phyloP scores from a whole-genome alignment of 2,797 vertebrate species.

The Pempheris klunzingeri region DNA sequence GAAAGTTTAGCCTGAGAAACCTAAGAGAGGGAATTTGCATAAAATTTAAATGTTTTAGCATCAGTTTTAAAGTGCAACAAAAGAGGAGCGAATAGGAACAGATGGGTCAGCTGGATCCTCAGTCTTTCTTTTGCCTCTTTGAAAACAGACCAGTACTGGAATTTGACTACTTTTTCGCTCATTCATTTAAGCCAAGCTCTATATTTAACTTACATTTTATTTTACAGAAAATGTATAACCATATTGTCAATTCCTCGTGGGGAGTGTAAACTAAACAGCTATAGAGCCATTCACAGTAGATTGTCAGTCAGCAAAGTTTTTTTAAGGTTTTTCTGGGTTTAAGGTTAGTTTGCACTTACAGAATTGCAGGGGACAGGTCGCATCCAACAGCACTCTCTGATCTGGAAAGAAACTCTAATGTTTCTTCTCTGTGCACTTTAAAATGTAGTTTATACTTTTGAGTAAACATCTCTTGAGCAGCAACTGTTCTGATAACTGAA shows the following conservation, averaged over 20 bases:
- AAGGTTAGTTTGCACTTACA: not conserved
- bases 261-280: not conserved
- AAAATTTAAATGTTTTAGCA: not conserved
- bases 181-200: not conserved
- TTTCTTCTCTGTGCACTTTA: not conserved
- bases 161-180: not conserved
- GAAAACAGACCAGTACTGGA: not conserved
- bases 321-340: not conserved
- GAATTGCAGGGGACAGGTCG: not conserved
- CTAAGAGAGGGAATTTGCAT: not conserved
- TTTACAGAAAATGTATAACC: not conserved
- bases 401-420: not conserved
- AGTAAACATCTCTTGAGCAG: not conserved
- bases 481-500: not conserved
- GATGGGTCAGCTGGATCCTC: not conserved
- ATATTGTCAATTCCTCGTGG: not conserved
- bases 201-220: not conserved
- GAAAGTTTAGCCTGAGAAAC: slow-evolving; percentile 4
- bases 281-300: not conserved
- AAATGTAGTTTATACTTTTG: not conserved
- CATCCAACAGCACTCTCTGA: not conserved
- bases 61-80: not conserved
- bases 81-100: not conserved
- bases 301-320: not conserved
- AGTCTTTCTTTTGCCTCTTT: not conserved